Base-by-base conservation (phyloP, 2,888 invertebrate genomes). In the Parnassius smintheus region DNA sequence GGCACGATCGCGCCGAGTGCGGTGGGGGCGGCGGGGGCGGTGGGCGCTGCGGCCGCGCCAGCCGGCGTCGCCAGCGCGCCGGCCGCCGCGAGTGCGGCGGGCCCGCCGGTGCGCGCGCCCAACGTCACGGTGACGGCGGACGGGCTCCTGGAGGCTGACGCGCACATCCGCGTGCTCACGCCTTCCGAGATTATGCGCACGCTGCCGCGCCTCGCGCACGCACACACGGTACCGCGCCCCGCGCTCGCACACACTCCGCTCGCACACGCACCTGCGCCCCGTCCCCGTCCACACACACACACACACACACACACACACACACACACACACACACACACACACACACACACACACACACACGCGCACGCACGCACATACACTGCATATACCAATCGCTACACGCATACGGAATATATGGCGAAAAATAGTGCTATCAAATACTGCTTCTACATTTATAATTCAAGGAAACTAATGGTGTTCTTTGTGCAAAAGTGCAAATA, bases 141-240 rank as follows among this genome's bases (percentile, higher is more conserved):
- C 84, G 92, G 92, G 83, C 86, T 90, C 83, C 89, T 91, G 83
- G 88, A 90, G 86, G 90, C 91, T 74, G 96, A 96, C 92, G 96
- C 96, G 91, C 96, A 96, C 92, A 96, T 96, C 90, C 95, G 96
- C 88, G 96, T 96, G 92, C 94, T 96, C 88, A 96, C 96, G 81
- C 96, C 96, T 81, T 96, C 96, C 78, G 96, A 96, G 94, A 96
- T 96, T 90, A 96, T 96, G 96, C 95, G 96, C 94, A 96, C 96
- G 85, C 94, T 96, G 92, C 96, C 96, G 87, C 95, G 96, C 89
- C 94, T 96, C 90, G 94, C 94, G 94, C 94, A 92, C 93, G 94
- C 92, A 93, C 68, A 73, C 72, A 74, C 73, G 74, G 70, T 73
- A 70, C 73, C 65, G 64, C 70, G 77, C 73, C 74, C 73, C 65